phyloP scores from a whole-genome alignment of 2,113 vertebrate species.

The Podarcis muralis region DNA sequence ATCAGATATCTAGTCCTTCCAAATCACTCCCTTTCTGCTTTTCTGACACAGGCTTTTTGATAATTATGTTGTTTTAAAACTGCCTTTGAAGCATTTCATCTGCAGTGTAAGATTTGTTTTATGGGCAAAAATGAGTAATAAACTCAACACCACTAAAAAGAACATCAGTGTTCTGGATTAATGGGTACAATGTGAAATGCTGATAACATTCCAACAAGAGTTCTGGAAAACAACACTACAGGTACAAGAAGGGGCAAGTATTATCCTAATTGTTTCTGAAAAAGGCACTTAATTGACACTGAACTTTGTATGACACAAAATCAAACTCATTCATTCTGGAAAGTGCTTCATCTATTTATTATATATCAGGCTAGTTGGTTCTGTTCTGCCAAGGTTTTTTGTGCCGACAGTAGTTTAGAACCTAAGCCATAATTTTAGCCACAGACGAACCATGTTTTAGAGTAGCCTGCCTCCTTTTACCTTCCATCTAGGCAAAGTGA shows the following conservation, averaged over 20 bases:
- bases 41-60: neutral
- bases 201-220: neutral
- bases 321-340: neutral
- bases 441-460: neutral
- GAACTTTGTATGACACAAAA: neutral
- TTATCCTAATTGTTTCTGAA: neutral
- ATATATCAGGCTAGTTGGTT: neutral
- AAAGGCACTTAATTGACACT: neutral
- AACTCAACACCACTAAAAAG: neutral
- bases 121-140: neutral
- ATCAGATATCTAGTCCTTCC: neutral
- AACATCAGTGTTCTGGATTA: neutral
- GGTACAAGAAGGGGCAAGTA: neutral
- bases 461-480: neutral
- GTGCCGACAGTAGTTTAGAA: neutral
- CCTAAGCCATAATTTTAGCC: neutral
- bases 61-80: neutral
- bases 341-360: neutral
- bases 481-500: neutral
- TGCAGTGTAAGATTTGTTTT: neutral
- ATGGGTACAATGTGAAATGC: neutral
- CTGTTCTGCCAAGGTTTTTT: neutral
- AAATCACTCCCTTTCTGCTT: neutral
- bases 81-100: conserved; percentile 19
- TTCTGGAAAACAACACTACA: neutral